phyloP scores from a whole-genome alignment of 2,888 invertebrate genomes.

The Dioctria rufipes region DNA sequence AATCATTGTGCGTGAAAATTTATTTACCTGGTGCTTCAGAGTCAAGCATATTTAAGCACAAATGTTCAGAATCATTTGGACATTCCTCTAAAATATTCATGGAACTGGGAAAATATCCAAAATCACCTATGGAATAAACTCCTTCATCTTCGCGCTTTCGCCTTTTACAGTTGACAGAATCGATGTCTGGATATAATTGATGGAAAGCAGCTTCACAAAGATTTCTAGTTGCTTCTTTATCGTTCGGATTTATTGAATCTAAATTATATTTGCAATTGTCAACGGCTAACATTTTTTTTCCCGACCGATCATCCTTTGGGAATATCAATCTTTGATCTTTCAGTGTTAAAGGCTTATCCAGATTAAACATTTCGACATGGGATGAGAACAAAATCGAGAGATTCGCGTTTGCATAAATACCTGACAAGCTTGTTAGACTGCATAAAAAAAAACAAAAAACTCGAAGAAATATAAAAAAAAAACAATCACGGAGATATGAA shows the following conservation, averaged over 20 bases:
- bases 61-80: conserved; percentile 60
- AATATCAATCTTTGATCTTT: conserved; percentile 62
- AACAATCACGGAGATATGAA: not conserved
- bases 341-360: conserved; percentile 38
- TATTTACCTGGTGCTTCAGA: conserved; percentile 64
- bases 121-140: conserved; percentile 60
- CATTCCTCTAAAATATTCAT: conserved; percentile 63
- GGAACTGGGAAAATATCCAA: conserved; percentile 61
- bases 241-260: conserved; percentile 43
- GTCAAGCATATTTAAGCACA: conserved; percentile 66
- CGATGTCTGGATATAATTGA: conserved; percentile 23
- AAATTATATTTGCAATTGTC: conserved; percentile 59
- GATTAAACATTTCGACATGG: conserved; percentile 60
- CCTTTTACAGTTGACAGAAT: not conserved
- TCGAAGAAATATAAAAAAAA: not conserved
- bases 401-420: conserved; percentile 60
- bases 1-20: conserved; percentile 22
- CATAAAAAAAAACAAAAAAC: conserved; percentile 20
- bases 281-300: conserved; percentile 60
- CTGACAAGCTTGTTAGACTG: conserved; percentile 59
- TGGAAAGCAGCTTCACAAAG: conserved; percentile 56
- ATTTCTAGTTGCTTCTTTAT: conserved; percentile 34
- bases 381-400: conserved; percentile 67
- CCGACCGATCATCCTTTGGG: conserved; percentile 59
- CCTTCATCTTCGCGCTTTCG: conserved; percentile 49